A percentile compares a stretch with the other conserved stretches of the same genome.
These are phyloP conservation scores for Hormiphora californensis DNA, from an alignment of 37 sponge, comb jelly and placozoan species.

Conservation along the genomic window DNA sequence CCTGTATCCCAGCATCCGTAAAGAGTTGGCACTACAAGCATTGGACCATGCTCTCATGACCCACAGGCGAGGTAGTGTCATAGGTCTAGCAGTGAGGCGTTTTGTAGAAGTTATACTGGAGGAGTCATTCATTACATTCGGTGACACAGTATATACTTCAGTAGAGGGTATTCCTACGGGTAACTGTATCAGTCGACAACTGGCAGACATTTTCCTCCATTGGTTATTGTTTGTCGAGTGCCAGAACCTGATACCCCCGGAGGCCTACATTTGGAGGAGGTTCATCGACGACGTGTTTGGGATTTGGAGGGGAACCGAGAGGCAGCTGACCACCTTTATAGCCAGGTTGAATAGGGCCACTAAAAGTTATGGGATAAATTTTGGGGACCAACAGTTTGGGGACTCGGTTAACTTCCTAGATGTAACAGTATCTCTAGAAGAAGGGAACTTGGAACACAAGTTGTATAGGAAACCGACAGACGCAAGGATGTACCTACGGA, in stretches of 20 bases:
- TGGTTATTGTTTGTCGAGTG: no score
- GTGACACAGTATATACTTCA: background rate
- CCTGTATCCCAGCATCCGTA: background rate
- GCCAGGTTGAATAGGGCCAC: background rate
- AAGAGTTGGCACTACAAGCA: background rate
- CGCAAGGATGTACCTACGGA: background rate
- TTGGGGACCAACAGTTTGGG: background rate
- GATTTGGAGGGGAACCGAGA: background rate
- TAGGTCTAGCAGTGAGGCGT: background rate
- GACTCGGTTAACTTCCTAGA: background rate
- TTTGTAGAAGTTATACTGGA: background rate
- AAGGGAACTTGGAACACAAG: background rate
- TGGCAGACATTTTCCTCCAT: background rate
- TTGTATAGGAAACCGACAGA: background rate
- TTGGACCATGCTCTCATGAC: background rate
- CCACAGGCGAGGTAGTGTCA: background rate
- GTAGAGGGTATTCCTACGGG: conserved; percentile 4
- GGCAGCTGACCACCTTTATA: background rate
- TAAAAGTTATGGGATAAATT: background rate
- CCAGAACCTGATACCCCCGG: no score
- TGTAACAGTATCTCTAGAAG: background rate
- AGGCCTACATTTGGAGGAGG: no score
- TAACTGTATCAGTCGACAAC: background rate
- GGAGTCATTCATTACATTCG: background rate
- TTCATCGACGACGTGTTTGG: background rate